phyloP scores from a whole-genome alignment of 2,888 invertebrate genomes.

The Pristionchus maxplancki region DNA sequence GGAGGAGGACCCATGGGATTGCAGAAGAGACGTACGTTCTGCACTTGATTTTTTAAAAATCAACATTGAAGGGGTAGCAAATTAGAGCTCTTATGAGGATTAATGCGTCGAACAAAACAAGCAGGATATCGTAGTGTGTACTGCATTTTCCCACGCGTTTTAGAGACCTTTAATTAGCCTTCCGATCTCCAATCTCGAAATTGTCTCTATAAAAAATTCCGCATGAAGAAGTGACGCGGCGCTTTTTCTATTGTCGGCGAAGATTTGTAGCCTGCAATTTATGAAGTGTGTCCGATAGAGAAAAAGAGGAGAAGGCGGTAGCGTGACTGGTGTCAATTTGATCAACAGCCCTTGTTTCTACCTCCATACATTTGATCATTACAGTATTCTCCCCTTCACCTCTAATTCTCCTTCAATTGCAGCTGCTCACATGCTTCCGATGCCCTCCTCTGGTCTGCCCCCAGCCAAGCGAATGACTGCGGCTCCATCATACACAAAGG shows the following conservation, averaged over 20 bases:
- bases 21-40: background rate
- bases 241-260: background rate
- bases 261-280: background rate
- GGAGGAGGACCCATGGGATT: background rate
- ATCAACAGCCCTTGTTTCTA: background rate
- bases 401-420: background rate
- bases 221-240: background rate
- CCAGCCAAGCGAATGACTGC: constrained; percentile 19
- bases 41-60: too few species aligned
- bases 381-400: background rate
- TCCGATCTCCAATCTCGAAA: background rate
- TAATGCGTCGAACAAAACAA: too few species aligned
- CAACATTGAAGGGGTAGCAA: too few species aligned
- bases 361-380: background rate
- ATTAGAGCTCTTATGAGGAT: too few species aligned
- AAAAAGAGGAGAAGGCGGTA: background rate
- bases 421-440: constrained; percentile 24
- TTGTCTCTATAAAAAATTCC: background rate
- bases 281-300: background rate
- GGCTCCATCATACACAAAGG: background rate
- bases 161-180: too few species aligned
- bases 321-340: too few species aligned
- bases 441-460: constrained; percentile 14
- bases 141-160: too few species aligned
- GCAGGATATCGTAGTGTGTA: too few species aligned